A percentile compares a stretch with the other conserved stretches of the same genome.
Conservation (phyloP, 2,888 invertebrate species). For the Aphidius colemani region DNA sequence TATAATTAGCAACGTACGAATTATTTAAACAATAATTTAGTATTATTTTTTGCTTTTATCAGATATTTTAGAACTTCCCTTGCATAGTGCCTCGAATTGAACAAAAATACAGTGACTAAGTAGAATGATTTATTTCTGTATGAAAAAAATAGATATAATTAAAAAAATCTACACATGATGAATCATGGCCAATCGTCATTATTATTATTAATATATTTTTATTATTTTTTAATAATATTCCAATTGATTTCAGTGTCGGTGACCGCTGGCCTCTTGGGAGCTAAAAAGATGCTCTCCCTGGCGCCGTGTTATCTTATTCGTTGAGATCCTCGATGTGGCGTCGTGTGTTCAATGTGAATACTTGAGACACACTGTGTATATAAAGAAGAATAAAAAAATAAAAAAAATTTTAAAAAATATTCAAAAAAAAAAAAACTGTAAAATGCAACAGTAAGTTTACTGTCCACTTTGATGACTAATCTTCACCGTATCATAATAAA, state of each 20-base stretch:
- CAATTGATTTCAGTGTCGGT: conserved; percentile 38
- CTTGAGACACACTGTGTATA: conserved; percentile 30
- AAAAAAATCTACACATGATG: too few species aligned
- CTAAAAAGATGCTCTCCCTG: conserved; percentile 43
- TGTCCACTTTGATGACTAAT: conserved; percentile 18
- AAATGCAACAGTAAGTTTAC: conserved; percentile 46
- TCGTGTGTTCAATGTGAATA: conserved; percentile 2
- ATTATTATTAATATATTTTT: not conserved
- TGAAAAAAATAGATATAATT: too few species aligned
- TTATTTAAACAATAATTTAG: too few species aligned
- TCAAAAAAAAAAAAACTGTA: conserved; percentile 9
- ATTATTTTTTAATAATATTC: not conserved
- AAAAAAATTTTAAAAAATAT: too few species aligned
- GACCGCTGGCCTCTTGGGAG: conserved; percentile 48
- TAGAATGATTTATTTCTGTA: too few species aligned
- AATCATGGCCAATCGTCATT: too few species aligned
- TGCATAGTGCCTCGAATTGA: too few species aligned
- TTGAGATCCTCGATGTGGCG: conserved; percentile 50
- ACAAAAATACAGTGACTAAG: too few species aligned
- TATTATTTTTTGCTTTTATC: too few species aligned
- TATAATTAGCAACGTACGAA: too few species aligned
- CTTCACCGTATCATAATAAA: too few species aligned
- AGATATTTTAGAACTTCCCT: too few species aligned
- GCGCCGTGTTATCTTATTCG: conserved; percentile 57
- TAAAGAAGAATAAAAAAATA: conserved; percentile 30